These are phyloP conservation scores for Hycleus phaleratus DNA, from an alignment of 1,140 invertebrate species.

Conservation along the genomic window DNA sequence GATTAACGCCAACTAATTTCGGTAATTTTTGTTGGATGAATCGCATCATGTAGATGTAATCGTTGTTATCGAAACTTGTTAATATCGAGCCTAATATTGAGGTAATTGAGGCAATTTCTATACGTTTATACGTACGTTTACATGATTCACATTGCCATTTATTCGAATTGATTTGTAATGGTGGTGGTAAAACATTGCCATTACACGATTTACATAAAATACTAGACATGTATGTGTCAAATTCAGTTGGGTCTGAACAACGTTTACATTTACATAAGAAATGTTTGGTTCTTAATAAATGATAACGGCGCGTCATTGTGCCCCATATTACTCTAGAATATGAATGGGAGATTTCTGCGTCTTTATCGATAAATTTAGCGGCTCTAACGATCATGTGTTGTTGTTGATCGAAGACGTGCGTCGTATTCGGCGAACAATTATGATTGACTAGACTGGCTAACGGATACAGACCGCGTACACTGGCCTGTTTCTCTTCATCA, in stretches of 20 bases:
- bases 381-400: constrained; percentile 56
- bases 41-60: constrained; percentile 42
- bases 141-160: constrained; percentile 48
- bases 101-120: constrained; percentile 42
- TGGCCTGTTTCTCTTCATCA: constrained; percentile 41
- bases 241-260: constrained; percentile 61
- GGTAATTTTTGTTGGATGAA: constrained; percentile 42
- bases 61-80: constrained; percentile 40
- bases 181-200: constrained; percentile 42
- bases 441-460: constrained; percentile 67
- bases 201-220: constrained; percentile 44
- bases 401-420: constrained; percentile 52
- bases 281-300: constrained; percentile 63
- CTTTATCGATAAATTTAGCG: constrained; percentile 51
- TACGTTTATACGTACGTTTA: constrained; percentile 36
- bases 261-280: constrained; percentile 64
- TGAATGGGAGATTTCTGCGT: constrained; percentile 61
- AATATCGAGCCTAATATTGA: constrained; percentile 43
- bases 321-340: constrained; percentile 69
- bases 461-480: constrained; percentile 63
- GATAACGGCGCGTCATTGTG: constrained; percentile 54
- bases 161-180: constrained; percentile 39
- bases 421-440: constrained; percentile 65
- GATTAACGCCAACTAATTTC: constrained; percentile 44
- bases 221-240: constrained; percentile 36